Percentiles rank a stretch among this genome's conserved stretches.
Conservation (phyloP, 2,113 vertebrate species). For the Pterocles orientalis region DNA sequence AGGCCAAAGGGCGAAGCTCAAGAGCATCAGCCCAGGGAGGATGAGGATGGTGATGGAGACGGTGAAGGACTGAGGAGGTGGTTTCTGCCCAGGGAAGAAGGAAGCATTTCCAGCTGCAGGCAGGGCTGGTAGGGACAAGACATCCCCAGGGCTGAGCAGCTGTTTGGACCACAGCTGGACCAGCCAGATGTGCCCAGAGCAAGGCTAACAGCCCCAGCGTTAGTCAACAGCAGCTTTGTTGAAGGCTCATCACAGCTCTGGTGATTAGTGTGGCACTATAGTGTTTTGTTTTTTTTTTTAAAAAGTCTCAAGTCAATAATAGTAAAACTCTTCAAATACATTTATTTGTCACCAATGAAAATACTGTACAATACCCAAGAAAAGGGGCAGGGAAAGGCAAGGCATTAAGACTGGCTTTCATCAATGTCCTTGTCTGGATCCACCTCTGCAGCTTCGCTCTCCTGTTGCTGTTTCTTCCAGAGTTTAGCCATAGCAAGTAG, state of each 20-base stretch:
- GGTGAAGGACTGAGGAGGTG: not conserved
- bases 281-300: not conserved
- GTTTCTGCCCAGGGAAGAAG: not conserved
- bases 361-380: constrained; percentile 51
- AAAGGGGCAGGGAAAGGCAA: not conserved
- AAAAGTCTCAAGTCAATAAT: not conserved
- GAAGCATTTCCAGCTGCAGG: not conserved
- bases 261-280: fast-evolving
- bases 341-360: constrained; percentile 65
- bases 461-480: constrained; percentile 92
- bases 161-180: not conserved
- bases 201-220: fast-evolving
- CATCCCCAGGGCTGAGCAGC: not conserved
- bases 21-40: not conserved
- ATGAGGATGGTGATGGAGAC: fast-evolving
- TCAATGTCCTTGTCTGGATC: constrained; percentile 72
- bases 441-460: constrained; percentile 66
- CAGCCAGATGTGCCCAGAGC: not conserved
- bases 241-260: not conserved
- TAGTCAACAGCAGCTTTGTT: not conserved
- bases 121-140: not conserved
- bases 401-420: constrained; percentile 69
- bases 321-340: constrained; percentile 31
- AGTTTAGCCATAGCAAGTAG: constrained; percentile 98
- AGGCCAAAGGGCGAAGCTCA: not conserved